Percentiles rank a stretch among this genome's conserved stretches.
Conservation (phyloP, 2,113 vertebrate genomes). For the Rhea americana region DNA sequence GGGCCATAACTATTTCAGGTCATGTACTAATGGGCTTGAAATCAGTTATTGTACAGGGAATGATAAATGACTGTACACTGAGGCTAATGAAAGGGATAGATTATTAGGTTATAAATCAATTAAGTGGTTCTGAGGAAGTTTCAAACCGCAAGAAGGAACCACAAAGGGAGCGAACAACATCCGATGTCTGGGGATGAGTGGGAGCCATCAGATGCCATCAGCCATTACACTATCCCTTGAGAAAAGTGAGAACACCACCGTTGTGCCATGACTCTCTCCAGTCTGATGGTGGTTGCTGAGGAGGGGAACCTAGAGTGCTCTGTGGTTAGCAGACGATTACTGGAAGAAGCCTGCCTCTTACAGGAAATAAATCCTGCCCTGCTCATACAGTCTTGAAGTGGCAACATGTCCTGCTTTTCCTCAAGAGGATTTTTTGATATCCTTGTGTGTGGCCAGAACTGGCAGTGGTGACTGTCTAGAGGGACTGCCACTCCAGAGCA, state of each 20-base stretch:
- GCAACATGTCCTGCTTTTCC: background rate
- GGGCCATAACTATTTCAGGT: conserved; percentile 31
- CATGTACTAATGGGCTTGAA: conserved; percentile 11
- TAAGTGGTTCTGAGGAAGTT: conserved; percentile 40
- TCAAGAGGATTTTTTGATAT: background rate
- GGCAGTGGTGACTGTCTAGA: background rate
- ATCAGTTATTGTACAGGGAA: conserved; percentile 17
- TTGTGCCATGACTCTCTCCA: accelerated
- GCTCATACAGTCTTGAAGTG: background rate
- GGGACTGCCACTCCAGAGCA: background rate
- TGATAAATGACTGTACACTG: conserved; percentile 32
- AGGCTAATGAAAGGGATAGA: conserved; percentile 7
- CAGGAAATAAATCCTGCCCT: background rate
- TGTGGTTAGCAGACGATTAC: background rate
- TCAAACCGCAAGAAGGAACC: background rate
- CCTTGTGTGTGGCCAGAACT: background rate
- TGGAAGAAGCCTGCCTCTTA: background rate
- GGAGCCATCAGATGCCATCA: background rate
- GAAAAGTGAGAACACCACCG: background rate
- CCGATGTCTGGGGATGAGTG: accelerated
- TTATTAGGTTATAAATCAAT: conserved; percentile 63
- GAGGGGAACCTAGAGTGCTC: accelerated
- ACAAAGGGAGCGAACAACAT: background rate
- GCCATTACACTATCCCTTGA: background rate
- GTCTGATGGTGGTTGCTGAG: background rate